Conservation (phyloP, 2,797 vertebrate species). For the Periparus ater region DNA sequence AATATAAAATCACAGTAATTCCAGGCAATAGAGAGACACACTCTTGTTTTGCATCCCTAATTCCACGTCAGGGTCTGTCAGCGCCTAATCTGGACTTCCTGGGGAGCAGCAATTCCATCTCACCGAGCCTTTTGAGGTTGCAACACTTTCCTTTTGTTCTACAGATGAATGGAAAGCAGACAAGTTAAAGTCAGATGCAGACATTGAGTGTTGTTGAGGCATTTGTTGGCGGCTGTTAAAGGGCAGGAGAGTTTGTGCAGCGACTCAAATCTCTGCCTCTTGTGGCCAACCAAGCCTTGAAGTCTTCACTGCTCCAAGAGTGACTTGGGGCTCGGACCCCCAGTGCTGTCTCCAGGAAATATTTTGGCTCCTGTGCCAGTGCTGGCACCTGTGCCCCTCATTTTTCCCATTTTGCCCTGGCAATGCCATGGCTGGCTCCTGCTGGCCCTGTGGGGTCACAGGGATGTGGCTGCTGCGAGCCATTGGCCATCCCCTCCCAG, state of each 20-base stretch:
- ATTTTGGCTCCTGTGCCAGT: not conserved
- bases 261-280: accelerated
- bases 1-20: conserved; percentile 68
- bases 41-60: conserved; percentile 43
- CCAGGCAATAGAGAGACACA: conserved; percentile 45
- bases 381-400: accelerated
- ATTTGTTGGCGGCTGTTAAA: not conserved
- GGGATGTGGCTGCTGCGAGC: not conserved
- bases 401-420: not conserved
- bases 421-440: not conserved
- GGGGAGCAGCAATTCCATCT: not conserved
- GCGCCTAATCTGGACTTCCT: conserved; percentile 56
- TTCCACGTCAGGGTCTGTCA: not conserved
- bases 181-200: not conserved
- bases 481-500: accelerated
- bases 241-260: not conserved
- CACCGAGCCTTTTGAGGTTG: accelerated
- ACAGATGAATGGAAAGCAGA: not conserved
- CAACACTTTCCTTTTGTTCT: not conserved
- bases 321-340: not conserved
- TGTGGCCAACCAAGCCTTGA: not conserved
- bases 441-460: not conserved
- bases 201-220: not conserved
- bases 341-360: not conserved
- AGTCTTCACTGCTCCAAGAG: not conserved